Base-by-base conservation (phyloP, 2,113 vertebrate genomes). In the Dissostichus mawsoni region DNA sequence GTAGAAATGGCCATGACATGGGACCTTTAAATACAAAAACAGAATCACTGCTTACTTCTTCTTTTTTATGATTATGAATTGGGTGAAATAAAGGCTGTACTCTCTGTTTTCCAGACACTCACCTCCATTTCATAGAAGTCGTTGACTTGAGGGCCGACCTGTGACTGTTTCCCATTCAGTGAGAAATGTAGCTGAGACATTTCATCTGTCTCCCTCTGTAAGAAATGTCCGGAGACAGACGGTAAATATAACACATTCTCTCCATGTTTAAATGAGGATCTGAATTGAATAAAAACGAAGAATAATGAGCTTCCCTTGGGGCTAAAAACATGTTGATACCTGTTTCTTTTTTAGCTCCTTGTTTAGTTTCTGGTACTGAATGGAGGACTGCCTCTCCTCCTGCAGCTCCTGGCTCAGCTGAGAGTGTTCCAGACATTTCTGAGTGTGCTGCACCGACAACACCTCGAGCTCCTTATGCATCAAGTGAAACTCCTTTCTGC, bases 381-480 rank as follows among this genome's bases (percentile, higher is more conserved):
- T 92, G 81, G 96, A 90, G 83, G 96, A 95, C 86, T 96, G 96
- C 82, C 95, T 95, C 92, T 98, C 96, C 0, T 95, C 93, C 88
- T 98, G 97, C 84, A 99, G 94, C 4, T 97, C 95, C 89, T 96
- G 96, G 84, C 93, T 96, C 89, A 98, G 93, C 90, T 97, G 95
- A 45, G 96, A 95, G 3, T 96, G 98, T 89, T 98, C 97, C 91
- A 98, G 91, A 84, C 97, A 99, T 93, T 97, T 99, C 93, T 98
- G 96, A 0, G 96, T 97, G 91, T 99, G 98, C 93, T 98, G 98
- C 88, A 96, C 95, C 0, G 98, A 99, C 36, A 99, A 93, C 57
- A 96, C 95, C 90, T 98, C 96, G 61, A 99, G 95, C 91, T 99
- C 97, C 87, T 96, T 94, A 74, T 97, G 96, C 89, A 98, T 90